These are phyloP conservation scores for Falco cherrug DNA, from an alignment of 2,797 vertebrate species.

Conservation along the genomic window DNA sequence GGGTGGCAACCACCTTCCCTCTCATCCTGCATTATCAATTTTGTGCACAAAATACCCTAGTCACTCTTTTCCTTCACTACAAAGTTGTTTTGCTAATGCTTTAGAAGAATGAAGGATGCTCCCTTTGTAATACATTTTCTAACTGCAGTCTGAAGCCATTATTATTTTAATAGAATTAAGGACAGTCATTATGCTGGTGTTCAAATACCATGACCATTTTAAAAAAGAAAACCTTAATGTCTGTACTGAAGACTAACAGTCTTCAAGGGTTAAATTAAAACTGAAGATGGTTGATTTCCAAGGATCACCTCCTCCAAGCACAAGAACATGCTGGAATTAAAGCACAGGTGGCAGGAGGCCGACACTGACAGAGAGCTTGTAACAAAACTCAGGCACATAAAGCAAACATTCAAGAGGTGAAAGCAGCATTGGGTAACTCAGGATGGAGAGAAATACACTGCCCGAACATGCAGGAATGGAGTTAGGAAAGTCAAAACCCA, in stretches of 20 bases:
- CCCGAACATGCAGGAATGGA: rapidly evolving
- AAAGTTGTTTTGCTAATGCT: neutral
- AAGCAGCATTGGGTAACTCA: neutral
- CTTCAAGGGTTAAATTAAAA: neutral
- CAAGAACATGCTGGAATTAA: neutral
- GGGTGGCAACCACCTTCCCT: neutral
- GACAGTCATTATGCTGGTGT: neutral
- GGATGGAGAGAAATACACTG: neutral
- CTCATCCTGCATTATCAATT: neutral
- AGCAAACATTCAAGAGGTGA: neutral
- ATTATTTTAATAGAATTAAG: neutral
- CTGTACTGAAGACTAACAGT: neutral
- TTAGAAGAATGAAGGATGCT: neutral
- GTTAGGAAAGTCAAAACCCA: neutral
- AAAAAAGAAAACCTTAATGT: neutral
- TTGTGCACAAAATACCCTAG: neutral
- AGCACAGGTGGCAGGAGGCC: neutral
- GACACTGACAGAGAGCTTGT: neutral
- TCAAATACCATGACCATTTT: neutral
- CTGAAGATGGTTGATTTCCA: neutral
- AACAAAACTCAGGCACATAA: neutral
- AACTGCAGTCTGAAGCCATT: neutral
- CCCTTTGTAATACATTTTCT: neutral
- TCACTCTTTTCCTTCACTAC: neutral
- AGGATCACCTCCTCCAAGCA: neutral